Evolutionary conservation across 2,113 vertebrate genomes (phyloP), one percentile per base, ranked within the genome.

Genomic region (Glaucomys volans): DNA sequence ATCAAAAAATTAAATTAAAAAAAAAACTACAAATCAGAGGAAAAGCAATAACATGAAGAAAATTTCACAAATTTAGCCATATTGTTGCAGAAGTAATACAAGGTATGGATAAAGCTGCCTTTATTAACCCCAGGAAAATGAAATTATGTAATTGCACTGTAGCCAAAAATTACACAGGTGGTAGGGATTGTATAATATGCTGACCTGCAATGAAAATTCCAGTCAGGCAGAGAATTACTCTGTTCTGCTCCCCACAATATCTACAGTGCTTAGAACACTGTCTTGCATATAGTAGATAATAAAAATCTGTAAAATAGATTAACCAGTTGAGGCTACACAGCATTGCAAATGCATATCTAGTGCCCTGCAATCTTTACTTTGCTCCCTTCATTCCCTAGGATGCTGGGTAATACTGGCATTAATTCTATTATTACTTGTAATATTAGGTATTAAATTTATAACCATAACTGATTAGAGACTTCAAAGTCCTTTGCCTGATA

Each of bases 401-500:
- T 64, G 64, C 52, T 71, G 20, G 16, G 37, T 62, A 86, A 90
- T 22, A 72, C 17, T 24, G 17, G 11, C 64, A 82, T 72, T 93
- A 87, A 77, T 32, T 92, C 66, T 54, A 89, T 35, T 37, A 52
- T 30, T 44, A 87, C 6, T 75, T 88, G 10, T 28, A 90, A 87
- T 47, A 47, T 14, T 57, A 75, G 16, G 5, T 54, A 92, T 80
- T 83, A 79, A 59, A n/a, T 96, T 69, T 91, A 93, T 18, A 91
- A 71, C 13, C 67, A 72, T 22, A 81, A 52, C 16, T 24, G 30
- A 26, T 44, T 91, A 75, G 72, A 96, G 74, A 62, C 24, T 75
- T 91, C 47, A 67, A 57, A 79, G 40, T 50, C 24, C 62, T 91
- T 30, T 77, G 52, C 42, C 72, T 83, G 52, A 22, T 37, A 85